Percentiles rank a stretch among this genome's conserved stretches.
phyloP scores from a whole-genome alignment of 2,113 vertebrate genomes.

The Semnopithecus entellus region DNA sequence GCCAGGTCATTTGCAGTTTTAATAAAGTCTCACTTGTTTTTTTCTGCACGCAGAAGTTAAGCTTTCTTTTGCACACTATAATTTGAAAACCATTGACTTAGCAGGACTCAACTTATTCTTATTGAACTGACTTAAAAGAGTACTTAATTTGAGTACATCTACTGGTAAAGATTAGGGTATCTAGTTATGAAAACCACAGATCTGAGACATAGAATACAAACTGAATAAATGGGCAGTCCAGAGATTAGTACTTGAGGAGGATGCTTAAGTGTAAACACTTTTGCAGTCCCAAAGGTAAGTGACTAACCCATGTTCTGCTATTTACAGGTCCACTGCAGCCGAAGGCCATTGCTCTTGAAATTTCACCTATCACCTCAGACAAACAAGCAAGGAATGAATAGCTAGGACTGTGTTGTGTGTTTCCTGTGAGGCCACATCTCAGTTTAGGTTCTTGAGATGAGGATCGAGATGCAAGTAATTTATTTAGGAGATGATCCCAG shows the following conservation, averaged over 20 bases:
- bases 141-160: neutral
- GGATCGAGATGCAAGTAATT: neutral
- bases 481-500: neutral
- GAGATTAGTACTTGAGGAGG: neutral
- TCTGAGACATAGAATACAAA: neutral
- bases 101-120: neutral
- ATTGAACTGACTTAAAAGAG: neutral
- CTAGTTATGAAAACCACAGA: neutral
- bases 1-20: neutral
- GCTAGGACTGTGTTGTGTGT: neutral
- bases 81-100: neutral
- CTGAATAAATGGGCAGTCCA: neutral
- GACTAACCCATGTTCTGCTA: neutral
- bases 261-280: neutral
- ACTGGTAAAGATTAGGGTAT: neutral
- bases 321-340: neutral
- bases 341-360: neutral
- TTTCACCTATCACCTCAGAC: neutral
- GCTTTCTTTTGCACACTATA: neutral
- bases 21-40: neutral
- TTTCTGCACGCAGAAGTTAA: neutral
- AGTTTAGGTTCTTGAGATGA: neutral
- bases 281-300: neutral
- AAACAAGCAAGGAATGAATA: neutral
- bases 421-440: neutral